These are phyloP conservation scores for Atta texana DNA, from an alignment of 1,140 invertebrate species.

Conservation along the genomic window DNA sequence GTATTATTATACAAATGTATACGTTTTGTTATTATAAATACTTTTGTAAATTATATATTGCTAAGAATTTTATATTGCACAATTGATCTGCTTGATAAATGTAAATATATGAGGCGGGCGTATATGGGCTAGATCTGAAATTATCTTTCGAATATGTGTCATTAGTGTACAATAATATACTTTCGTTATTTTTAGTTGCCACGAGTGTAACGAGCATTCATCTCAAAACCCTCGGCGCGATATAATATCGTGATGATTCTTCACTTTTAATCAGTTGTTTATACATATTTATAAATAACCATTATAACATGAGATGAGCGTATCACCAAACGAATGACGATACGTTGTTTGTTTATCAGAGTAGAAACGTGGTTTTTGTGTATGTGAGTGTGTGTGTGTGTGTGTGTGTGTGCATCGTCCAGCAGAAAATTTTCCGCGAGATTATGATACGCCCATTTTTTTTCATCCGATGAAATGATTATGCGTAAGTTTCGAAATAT, in stretches of 20 bases:
- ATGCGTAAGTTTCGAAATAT: neutral
- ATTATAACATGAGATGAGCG: neutral
- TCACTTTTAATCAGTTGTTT: slow-evolving; percentile 57
- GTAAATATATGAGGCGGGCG: neutral
- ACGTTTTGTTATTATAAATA: neutral
- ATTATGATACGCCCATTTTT: slow-evolving; percentile 15
- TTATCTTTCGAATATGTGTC: slow-evolving; percentile 22
- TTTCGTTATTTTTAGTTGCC: slow-evolving; percentile 25
- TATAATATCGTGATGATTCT: slow-evolving; percentile 7
- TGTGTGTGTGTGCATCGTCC: neutral
- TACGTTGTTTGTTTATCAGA: slow-evolving; percentile 53
- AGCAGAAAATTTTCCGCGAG: slow-evolving; percentile 34
- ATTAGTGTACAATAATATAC: slow-evolving; percentile 20
- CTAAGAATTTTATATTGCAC: neutral
- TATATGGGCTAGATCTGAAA: slow-evolving; percentile 16
- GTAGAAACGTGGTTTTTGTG: neutral
- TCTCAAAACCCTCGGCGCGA: slow-evolving; percentile 1
- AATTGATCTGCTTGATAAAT: neutral
- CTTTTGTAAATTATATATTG: neutral
- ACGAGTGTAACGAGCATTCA: neutral
- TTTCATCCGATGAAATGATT: neutral
- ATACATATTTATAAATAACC: slow-evolving; percentile 70
- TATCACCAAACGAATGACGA: slow-evolving; percentile 46
- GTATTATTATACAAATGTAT: neutral
- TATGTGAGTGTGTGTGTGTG: too few relatives aligned